Base-by-base conservation (phyloP, 1,140 invertebrate genomes). In the Micrasema longulum region DNA sequence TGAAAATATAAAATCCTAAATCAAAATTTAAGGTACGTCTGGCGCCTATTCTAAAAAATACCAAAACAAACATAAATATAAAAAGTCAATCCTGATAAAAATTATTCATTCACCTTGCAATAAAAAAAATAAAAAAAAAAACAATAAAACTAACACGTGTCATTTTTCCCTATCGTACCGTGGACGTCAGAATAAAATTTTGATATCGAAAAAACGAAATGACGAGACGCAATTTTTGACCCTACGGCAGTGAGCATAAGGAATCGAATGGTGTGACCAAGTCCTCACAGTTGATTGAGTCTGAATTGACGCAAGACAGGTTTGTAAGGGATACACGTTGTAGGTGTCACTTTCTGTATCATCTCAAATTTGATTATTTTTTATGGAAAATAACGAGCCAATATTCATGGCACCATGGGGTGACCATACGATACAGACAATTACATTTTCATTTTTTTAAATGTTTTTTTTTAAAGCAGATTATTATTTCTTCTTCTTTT, bases 261-360 rank as follows among this genome's bases (percentile, higher is more conserved):
- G 65, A 38, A 16, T 18, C 18, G n/a, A 68, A 11, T 55, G 12
- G 16, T 20, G 41, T 57, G 65, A 5, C 31, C 0, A 22, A 9
- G 35, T 16, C 1, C 12, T 41, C 23, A 53, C 16, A 67, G 26
- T 55, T 68, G 48, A 31, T 20, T 31, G 35, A 16, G 5, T 68
- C 26, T 57, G 50, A 55, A 38, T 31, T n/a, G 41, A 50, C 45
- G 50, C 50, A 31, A 57, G 53, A n/a, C 69, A 64, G 62, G 60
- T 50, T 71, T 71, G 12, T 67, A 55, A 31, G 26, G 60, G 62
- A 62, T 69, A 75, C 73, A 75, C 48, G 73, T 12, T 72, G 69
- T 75, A 75, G 73, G 73, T 75, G 73, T 75, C 73, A 71, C 53
- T 68, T 74, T 74, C 73, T 69, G 69, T 71, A 75, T 71, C 73